Evolutionary conservation across 2,113 vertebrate species (phyloP).

Genomic region (Rhineura floridana): DNA sequence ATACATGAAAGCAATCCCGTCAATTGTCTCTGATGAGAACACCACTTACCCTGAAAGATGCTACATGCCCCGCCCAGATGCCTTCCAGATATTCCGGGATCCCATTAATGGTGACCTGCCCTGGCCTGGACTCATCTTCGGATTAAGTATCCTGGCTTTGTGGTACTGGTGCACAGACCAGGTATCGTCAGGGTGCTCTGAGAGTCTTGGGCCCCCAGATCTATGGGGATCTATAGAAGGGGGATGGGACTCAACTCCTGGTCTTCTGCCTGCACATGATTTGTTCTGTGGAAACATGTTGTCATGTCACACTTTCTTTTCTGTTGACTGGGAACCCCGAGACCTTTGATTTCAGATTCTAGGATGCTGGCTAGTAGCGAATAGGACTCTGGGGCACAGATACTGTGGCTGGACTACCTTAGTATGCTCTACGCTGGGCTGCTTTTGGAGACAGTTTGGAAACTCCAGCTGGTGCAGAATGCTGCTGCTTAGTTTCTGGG

Average conservation of each 20-base stretch:
- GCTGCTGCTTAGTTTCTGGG: too few relatives aligned
- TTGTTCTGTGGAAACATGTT: neutral
- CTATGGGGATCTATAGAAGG: neutral
- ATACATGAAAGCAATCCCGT: constrained; percentile 88
- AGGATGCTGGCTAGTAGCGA: too few relatives aligned
- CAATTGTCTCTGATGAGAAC: neutral
- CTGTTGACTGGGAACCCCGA: too few relatives aligned
- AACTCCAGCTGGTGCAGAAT: too few relatives aligned
- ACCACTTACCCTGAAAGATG: constrained; percentile 58
- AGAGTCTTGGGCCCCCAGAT: neutral
- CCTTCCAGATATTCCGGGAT: constrained; percentile 92
- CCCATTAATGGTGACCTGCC: constrained; percentile 86
- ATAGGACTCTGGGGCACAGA: too few relatives aligned
- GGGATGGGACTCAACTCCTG: neutral
- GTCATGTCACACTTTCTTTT: too few relatives aligned
- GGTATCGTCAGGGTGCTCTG: constrained; percentile 70
- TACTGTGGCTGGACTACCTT: too few relatives aligned
- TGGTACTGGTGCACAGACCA: constrained; percentile 99
- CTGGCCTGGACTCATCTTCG: constrained; percentile 92
- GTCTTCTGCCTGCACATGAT: neutral
- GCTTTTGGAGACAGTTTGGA: too few relatives aligned
- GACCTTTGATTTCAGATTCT: too few relatives aligned
- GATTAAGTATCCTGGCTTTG: constrained; percentile 82
- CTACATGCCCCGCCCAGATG: constrained; percentile 82
- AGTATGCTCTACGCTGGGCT: too few relatives aligned